These are phyloP conservation scores for Hemicentrotus pulcherrimus DNA, from an alignment of 35 echinoderm and acorn worm genomes.

Conservation along the genomic window DNA sequence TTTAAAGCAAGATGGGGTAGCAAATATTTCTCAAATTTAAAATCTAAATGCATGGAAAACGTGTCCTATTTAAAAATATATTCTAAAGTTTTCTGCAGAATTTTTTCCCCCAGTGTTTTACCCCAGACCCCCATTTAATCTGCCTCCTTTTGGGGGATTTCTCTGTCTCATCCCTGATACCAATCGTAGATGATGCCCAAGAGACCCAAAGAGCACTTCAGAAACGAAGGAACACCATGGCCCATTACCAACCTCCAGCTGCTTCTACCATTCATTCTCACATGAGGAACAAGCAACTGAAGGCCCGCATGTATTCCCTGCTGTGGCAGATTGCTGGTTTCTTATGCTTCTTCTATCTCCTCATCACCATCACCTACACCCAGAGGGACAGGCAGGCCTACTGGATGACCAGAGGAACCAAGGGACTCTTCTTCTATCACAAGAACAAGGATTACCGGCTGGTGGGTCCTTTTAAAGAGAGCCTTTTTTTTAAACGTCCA, in stretches of 20 bases:
- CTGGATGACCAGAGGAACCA: constrained; percentile 74
- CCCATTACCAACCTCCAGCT: constrained; percentile 74
- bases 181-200: constrained; percentile 67
- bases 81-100: too few species aligned
- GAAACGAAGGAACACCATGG: constrained; percentile 30
- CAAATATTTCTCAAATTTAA: too few species aligned
- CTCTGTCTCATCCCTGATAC: background rate
- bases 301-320: constrained; percentile 76
- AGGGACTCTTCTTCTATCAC: constrained; percentile 67
- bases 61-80: too few species aligned
- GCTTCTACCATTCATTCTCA: constrained; percentile 24
- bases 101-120: too few species aligned
- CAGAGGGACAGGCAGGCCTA: constrained; percentile 77
- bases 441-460: constrained; percentile 55
- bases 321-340: constrained; percentile 77
- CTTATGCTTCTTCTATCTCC: constrained; percentile 74
- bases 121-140: too few species aligned
- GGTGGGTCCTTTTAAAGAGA: background rate
- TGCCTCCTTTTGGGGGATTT: too few species aligned
- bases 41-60: too few species aligned
- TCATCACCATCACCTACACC: constrained; percentile 81
- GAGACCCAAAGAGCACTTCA: constrained; percentile 55
- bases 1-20: too few species aligned
- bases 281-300: constrained; percentile 57
- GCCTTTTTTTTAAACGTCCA: background rate